Evolutionary conservation across 2,113 vertebrate genomes (phyloP), one percentile per base, ranked within the genome.

Genomic region (Lagopus leucura): DNA sequence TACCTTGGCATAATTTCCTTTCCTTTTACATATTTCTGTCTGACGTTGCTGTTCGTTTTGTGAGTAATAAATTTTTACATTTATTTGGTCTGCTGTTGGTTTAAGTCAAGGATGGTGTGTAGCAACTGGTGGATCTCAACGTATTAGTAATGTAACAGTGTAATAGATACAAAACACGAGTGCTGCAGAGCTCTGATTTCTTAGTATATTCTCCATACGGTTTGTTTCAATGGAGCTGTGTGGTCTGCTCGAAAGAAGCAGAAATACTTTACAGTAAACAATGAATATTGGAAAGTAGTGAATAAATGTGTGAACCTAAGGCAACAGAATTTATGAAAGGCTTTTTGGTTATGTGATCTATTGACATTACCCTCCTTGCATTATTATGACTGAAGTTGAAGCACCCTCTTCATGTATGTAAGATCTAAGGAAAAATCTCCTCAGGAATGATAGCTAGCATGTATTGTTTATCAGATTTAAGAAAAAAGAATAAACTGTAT

Each of bases 401-500:
- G 34, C 9, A 72, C 3, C 7, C 11, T 38, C 18, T 79, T 65
- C 72, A 76, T 48, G 8, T 55, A 27, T 28, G 13, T 36, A 47
- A 66, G 69, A 32, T 77, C 6, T n/a, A 63, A 63, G 18, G 65
- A 84, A 77, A 82, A 86, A n/a, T 48, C 82, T 16, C 15, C 3
- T 38, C 22, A 40, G 12, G 11, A 24, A 6, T 50, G 7, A 25
- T 88, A 67, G 38, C 8, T 54, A 75, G 17, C 4, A 48, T 14
- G 38, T 64, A 30, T 25, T 81, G 1, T 40, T 90, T 13, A 32
- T 28, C 4, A 32, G 40, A 64, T 34, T 66, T 55, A 64, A 34
- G 13, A 9, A 1, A 32, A 48, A 24, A 67, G 70, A 32, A 6
- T 4, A 40, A 73, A 61, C 6, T 75, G 8, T 0, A 0, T 9